A percentile compares a stretch with the other conserved stretches of the same genome.
Conservation (phyloP, 2,888 invertebrate genomes). For the Cosmorhoe ocellata region DNA sequence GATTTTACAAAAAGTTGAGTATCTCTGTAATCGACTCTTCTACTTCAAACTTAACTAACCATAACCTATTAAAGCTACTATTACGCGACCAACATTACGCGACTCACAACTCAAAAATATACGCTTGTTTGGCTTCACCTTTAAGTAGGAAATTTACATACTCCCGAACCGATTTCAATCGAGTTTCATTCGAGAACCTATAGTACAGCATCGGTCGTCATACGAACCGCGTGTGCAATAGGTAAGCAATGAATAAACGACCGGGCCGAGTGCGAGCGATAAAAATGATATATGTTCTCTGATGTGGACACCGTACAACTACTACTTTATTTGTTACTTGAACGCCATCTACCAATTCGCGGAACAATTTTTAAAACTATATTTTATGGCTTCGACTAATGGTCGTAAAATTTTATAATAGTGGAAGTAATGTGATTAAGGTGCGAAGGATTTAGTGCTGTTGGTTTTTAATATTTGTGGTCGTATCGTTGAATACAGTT, state of each 20-base stretch:
- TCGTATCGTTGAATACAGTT: neutral
- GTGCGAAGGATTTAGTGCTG: neutral
- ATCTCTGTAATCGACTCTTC: too few relatives aligned
- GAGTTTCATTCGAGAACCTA: constrained; percentile 37
- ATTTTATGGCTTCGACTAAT: constrained; percentile 40
- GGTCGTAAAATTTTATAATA: constrained; percentile 19
- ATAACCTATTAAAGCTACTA: neutral
- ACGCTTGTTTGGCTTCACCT: too few relatives aligned
- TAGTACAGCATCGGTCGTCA: constrained; percentile 56
- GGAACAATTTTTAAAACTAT: constrained; percentile 42
- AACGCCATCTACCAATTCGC: constrained; percentile 45
- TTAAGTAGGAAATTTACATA: too few relatives aligned
- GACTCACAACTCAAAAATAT: too few relatives aligned
- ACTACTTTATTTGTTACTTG: constrained; percentile 73
- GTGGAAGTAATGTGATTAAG: constrained; percentile 8
- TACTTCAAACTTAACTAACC: too few relatives aligned
- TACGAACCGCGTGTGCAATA: constrained; percentile 70
- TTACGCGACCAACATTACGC: too few relatives aligned
- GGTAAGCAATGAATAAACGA: constrained; percentile 80
- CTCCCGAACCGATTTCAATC: too few relatives aligned
- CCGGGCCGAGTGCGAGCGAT: constrained; percentile 74
- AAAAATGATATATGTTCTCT: constrained; percentile 79
- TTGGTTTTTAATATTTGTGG: neutral
- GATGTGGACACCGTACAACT: constrained; percentile 64
- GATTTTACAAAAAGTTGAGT: too few relatives aligned